phyloP scores from a whole-genome alignment of 2,113 vertebrate genomes.

The Ploceus nigricollis region DNA sequence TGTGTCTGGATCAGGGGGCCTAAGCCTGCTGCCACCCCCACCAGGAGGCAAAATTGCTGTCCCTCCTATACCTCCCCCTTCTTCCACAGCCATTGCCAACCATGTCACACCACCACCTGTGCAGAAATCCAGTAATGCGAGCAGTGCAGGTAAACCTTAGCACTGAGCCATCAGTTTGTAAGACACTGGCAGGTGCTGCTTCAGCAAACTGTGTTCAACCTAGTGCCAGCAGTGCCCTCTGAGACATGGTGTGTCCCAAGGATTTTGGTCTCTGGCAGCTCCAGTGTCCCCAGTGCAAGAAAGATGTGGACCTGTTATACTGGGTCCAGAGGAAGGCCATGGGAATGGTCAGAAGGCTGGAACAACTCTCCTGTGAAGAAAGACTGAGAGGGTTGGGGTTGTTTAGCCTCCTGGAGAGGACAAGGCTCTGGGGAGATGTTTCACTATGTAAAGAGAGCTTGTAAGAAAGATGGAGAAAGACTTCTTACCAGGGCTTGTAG shows the following conservation, averaged over 20 bases:
- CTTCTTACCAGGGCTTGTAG: neutral
- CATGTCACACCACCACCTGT: conserved; percentile 76
- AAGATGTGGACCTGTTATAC: neutral
- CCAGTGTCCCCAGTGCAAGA: neutral
- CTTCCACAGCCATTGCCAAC: conserved; percentile 76
- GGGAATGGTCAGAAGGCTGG: neutral
- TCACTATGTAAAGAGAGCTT: neutral
- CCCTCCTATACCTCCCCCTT: conserved; percentile 75
- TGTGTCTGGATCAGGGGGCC: conserved; percentile 78
- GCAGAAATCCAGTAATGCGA: conserved; percentile 70
- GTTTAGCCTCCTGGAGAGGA: neutral
- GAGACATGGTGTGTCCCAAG: neutral
- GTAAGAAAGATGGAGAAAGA: neutral
- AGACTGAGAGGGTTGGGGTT: neutral
- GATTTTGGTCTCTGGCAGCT: neutral
- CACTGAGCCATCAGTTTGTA: neutral
- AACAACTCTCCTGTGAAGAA: neutral
- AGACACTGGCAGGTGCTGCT: neutral
- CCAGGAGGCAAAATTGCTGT: conserved; percentile 84
- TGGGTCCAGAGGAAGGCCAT: neutral
- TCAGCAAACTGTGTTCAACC: neutral
- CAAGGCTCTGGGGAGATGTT: neutral
- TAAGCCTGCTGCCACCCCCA: conserved; percentile 88
- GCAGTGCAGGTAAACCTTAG: conserved; percentile 70
- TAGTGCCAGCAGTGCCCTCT: neutral